A percentile compares a stretch with the other conserved stretches of the same genome.
These are phyloP conservation scores for Lamellibrachia satsuma DNA, from an alignment of 2,888 invertebrate species.

Conservation along the genomic window DNA sequence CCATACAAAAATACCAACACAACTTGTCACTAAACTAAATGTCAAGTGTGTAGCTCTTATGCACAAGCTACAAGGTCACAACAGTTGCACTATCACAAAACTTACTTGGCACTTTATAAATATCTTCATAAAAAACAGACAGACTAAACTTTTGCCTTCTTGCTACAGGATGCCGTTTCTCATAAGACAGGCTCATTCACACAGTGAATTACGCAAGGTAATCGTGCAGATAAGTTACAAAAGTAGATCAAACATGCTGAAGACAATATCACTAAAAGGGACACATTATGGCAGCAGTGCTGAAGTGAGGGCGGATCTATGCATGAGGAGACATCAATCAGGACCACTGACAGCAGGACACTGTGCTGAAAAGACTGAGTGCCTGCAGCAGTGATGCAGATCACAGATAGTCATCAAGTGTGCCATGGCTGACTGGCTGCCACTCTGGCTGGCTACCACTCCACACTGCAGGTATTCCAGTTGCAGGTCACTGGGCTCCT, in stretches of 20 bases:
- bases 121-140: not conserved
- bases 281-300: not conserved
- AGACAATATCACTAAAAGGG: not conserved
- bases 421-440: not conserved
- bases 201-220: not conserved
- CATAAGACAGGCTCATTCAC: not conserved
- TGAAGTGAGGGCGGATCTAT: not conserved
- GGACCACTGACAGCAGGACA: not conserved
- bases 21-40: not conserved
- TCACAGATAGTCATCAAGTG: not conserved
- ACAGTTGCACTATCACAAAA: not conserved
- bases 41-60: not conserved
- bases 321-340: not conserved
- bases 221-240: not conserved
- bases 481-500: not conserved
- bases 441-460: not conserved
- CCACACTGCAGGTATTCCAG: not conserved
- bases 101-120: not conserved
- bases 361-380: constrained; percentile 2
- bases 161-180: not conserved
- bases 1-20: not conserved
- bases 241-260: not conserved
- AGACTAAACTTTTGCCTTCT: not conserved
- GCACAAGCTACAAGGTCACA: not conserved
- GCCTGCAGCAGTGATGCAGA: not conserved